Evolutionary conservation across 2,797 vertebrate genomes (phyloP).

Genomic region (Parauchenoglanis ngamensis): DNA sequence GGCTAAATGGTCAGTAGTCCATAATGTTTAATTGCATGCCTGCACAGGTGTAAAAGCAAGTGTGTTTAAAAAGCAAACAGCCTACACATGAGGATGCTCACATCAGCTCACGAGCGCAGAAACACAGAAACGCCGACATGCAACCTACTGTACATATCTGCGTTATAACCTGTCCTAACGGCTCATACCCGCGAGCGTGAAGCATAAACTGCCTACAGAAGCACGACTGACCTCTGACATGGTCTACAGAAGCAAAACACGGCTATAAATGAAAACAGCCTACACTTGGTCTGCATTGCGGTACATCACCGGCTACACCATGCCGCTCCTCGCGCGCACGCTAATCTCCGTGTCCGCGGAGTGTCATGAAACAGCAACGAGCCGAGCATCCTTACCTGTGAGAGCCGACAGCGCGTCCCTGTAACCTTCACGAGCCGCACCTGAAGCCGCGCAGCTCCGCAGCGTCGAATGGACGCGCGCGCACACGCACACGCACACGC

Average conservation of each 20-base stretch:
- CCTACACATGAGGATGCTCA: neutral
- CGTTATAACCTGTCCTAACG: neutral
- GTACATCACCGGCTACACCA: conserved; percentile 52
- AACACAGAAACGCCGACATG: neutral
- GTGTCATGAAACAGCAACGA: neutral
- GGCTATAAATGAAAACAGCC: neutral
- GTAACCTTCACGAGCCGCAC: conserved; percentile 70
- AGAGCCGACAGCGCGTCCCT: conserved; percentile 57
- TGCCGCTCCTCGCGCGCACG: neutral
- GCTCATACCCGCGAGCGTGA: neutral
- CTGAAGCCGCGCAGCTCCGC: conserved; percentile 73
- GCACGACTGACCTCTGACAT: neutral
- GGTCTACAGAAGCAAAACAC: neutral
- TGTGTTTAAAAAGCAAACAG: conserved; percentile 8
- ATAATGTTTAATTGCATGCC: neutral
- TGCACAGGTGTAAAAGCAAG: neutral
- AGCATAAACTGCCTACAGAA: neutral
- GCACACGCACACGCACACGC: conserved; percentile 27
- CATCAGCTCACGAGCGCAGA: conserved; percentile 4
- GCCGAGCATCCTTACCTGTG: conserved; percentile 68
- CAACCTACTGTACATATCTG: neutral
- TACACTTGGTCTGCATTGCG: conserved; percentile 71
- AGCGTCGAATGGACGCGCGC: conserved; percentile 63
- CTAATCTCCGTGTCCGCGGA: no score
- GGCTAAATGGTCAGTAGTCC: neutral